These are phyloP conservation scores for Poecilia wingei DNA, from an alignment of 2,797 vertebrate genomes.

Conservation along the genomic window DNA sequence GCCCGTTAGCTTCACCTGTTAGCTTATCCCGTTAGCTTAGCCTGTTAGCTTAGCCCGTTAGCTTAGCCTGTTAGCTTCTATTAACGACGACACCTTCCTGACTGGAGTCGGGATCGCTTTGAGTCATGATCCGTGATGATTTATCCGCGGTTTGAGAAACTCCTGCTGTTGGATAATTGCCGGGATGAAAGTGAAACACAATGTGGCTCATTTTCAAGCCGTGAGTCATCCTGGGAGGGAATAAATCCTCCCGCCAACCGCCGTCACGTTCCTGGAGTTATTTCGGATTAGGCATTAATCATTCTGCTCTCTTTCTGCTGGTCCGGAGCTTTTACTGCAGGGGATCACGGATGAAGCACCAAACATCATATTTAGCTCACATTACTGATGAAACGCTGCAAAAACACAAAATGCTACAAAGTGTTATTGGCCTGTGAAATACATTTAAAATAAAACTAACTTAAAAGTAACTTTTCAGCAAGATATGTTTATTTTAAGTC, in stretches of 20 bases:
- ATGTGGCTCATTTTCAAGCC: slow-evolving; percentile 32
- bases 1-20: neutral
- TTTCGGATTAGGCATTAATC: slow-evolving; percentile 6
- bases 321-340: neutral
- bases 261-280: slow-evolving; percentile 3
- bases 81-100: slow-evolving; percentile 17
- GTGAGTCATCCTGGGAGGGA: slow-evolving; percentile 47
- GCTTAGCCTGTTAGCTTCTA: neutral
- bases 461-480: too few species aligned
- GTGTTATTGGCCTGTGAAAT: too few species aligned
- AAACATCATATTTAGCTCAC: neutral
- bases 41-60: too few species aligned
- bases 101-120: neutral
- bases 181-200: slow-evolving; percentile 44
- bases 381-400: too few species aligned
- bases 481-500: too few species aligned
- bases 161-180: slow-evolving; percentile 46
- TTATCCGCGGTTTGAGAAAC: slow-evolving; percentile 25
- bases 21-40: neutral
- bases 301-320: neutral
- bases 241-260: slow-evolving; percentile 23
- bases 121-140: slow-evolving; percentile 12
- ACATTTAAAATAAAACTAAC: too few species aligned
- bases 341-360: neutral
- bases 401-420: too few species aligned